These are phyloP conservation scores for Montipora cactus DNA, from an alignment of 64 coral and sea anemone genomes.

Conservation along the genomic window DNA sequence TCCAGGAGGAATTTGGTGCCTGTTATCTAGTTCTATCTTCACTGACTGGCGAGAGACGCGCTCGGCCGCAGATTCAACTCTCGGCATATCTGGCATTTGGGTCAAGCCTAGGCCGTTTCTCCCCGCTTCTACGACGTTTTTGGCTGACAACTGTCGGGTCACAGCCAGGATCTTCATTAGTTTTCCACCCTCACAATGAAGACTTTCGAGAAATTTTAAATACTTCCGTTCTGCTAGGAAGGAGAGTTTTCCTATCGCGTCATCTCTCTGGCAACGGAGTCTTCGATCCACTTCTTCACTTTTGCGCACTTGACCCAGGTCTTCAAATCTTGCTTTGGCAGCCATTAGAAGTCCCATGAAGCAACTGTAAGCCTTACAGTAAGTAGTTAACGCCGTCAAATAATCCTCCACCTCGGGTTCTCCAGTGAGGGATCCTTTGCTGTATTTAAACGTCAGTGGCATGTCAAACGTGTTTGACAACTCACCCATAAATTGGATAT, in stretches of 20 bases:
- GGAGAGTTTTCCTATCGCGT: conserved; percentile 4
- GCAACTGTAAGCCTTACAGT: conserved; percentile 29
- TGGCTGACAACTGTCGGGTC: background rate
- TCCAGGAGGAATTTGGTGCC: background rate
- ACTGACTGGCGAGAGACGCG: conserved; percentile 33
- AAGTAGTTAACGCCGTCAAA: conserved; percentile 34
- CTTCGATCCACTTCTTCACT: background rate
- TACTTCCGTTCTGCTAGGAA: conserved; percentile 24
- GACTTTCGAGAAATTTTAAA: conserved; percentile 40
- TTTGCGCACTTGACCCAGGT: background rate
- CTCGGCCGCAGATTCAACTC: conserved; percentile 3
- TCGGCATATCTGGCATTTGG: background rate
- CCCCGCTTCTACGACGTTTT: background rate
- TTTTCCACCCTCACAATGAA: conserved; percentile 39
- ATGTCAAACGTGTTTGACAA: conserved; percentile 24
- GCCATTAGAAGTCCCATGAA: conserved; percentile 37
- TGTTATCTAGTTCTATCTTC: background rate
- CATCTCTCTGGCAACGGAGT: background rate
- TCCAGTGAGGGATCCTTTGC: conserved; percentile 10
- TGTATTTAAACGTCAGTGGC: conserved; percentile 34
- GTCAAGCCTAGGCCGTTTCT: background rate
- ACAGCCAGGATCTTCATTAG: conserved; percentile 44
- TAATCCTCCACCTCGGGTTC: conserved; percentile 54
- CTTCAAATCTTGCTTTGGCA: conserved; percentile 28
- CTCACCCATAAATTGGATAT: conserved; percentile 32